Conservation (phyloP, 1,140 invertebrate species). For the Eupeodes corollae region DNA sequence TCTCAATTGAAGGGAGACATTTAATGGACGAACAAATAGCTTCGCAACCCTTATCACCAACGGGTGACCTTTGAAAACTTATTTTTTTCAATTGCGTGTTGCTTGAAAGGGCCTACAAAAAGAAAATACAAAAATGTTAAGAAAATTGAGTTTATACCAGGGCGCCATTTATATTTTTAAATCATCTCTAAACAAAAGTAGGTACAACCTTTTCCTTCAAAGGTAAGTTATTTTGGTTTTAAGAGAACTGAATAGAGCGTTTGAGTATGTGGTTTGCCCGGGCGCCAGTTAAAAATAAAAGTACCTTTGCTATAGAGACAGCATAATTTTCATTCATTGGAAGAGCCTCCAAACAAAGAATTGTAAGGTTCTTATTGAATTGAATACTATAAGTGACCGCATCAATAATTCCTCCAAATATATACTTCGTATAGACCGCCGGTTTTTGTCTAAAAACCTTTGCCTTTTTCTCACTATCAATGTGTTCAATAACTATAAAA, state of each 20-base stretch:
- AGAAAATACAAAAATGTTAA: not conserved
- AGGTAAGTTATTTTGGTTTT: not conserved
- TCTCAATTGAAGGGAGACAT: slow-evolving; percentile 41
- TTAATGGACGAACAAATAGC: slow-evolving; percentile 44
- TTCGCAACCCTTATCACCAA: slow-evolving; percentile 48
- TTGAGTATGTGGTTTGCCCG: too few relatives aligned
- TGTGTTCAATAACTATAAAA: slow-evolving; percentile 38
- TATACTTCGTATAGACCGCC: slow-evolving; percentile 40
- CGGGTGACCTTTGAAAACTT: slow-evolving; percentile 44
- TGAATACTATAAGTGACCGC: slow-evolving; percentile 43
- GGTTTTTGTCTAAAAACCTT: slow-evolving; percentile 38
- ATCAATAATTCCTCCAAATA: slow-evolving; percentile 40
- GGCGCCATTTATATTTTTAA: not conserved
- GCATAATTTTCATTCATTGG: slow-evolving; percentile 45
- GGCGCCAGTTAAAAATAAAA: not conserved
- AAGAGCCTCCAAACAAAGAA: slow-evolving; percentile 48
- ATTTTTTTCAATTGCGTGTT: slow-evolving; percentile 44
- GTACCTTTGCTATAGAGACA: slow-evolving; percentile 39
- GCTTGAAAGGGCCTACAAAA: slow-evolving; percentile 36
- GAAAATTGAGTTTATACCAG: not conserved
- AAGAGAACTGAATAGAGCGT: too few relatives aligned
- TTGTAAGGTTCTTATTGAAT: slow-evolving; percentile 41
- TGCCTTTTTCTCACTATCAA: slow-evolving; percentile 45
- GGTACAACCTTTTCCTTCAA: not conserved
- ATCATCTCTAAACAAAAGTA: not conserved